Percentiles rank a stretch among this genome's conserved stretches.
These are phyloP conservation scores for Conops quadrifasciatus DNA, from an alignment of 2,888 invertebrate species.

Conservation along the genomic window DNA sequence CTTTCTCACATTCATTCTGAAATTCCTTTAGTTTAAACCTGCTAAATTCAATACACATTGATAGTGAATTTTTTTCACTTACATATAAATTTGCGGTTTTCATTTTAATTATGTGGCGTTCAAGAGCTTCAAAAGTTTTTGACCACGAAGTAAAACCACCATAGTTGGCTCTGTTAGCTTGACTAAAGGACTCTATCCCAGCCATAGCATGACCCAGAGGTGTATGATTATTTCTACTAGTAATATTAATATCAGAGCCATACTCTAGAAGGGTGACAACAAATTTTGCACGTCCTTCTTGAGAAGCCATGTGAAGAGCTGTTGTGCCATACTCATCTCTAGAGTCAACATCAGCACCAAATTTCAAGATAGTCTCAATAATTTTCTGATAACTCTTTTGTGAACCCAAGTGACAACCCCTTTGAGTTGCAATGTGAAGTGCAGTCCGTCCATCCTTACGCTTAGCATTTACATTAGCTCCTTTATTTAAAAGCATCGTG, in stretches of 20 bases:
- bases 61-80: neutral
- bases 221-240: neutral
- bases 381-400: neutral
- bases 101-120: neutral
- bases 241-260: neutral
- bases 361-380: neutral
- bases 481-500: constrained; percentile 11
- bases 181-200: neutral
- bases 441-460: constrained; percentile 1
- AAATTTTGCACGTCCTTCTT: neutral
- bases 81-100: constrained; percentile 6
- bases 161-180: no score
- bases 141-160: neutral
- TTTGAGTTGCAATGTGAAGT: constrained; percentile 8
- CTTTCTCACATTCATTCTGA: neutral
- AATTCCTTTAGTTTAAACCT: neutral
- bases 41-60: neutral
- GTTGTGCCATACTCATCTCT: neutral
- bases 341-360: constrained; percentile 1
- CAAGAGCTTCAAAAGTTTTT: neutral
- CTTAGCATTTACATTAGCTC: constrained; percentile 5
- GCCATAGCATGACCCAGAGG: neutral
- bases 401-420: neutral
- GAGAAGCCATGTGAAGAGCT: neutral
- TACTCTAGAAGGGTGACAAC: neutral